phyloP scores from a whole-genome alignment of 2,113 vertebrate species.

The Dryoscopus gambensis region DNA sequence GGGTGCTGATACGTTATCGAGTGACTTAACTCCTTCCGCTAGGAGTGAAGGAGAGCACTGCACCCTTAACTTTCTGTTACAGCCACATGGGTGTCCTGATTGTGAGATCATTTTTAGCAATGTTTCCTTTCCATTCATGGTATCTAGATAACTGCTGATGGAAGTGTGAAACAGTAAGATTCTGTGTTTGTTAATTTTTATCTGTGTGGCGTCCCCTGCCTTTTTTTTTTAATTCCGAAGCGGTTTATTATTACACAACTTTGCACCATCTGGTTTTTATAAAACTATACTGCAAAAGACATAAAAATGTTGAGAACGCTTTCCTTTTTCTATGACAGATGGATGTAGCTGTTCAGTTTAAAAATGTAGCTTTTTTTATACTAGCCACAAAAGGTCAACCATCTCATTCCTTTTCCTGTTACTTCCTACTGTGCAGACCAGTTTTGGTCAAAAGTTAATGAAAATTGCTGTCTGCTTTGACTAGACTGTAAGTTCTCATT shows the following conservation, averaged over 20 bases:
- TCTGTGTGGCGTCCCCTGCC: neutral
- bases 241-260: neutral
- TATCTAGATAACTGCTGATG: conserved; percentile 25
- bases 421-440: neutral
- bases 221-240: neutral
- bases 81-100: neutral
- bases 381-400: neutral
- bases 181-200: neutral
- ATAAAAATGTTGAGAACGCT: neutral
- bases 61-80: conserved; percentile 10
- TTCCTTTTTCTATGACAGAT: neutral
- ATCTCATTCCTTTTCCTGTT: neutral
- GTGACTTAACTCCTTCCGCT: neutral
- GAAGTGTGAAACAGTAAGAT: conserved; percentile 30
- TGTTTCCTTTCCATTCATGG: conserved; percentile 35
- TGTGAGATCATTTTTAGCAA: neutral
- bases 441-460: neutral
- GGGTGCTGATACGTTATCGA: neutral
- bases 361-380: neutral
- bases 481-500: conserved; percentile 6
- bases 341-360: neutral
- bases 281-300: neutral
- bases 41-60: neutral
- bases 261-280: neutral
- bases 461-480: neutral